Percentiles rank a stretch among this genome's conserved stretches.
These are phyloP conservation scores for Lynx canadensis DNA, from an alignment of 2,113 vertebrate species.

Conservation along the genomic window DNA sequence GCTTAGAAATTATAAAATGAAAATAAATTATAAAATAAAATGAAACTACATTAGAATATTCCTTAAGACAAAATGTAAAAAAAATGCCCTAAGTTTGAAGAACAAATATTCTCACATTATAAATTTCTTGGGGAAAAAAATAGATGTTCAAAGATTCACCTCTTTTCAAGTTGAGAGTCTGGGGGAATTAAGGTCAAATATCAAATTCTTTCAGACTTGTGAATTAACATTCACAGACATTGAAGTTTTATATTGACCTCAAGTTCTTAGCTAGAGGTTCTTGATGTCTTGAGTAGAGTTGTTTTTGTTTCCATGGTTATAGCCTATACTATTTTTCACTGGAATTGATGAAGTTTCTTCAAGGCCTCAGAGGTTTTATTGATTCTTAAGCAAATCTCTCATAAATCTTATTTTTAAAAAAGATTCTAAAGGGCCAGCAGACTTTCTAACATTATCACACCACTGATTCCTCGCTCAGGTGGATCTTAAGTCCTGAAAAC, in stretches of 20 bases:
- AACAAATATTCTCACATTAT: background rate
- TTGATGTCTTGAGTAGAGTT: background rate
- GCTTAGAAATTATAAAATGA: background rate
- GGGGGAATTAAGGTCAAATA: constrained; percentile 4
- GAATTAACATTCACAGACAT: background rate
- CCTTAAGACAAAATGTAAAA: background rate
- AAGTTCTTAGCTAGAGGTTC: background rate
- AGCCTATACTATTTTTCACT: background rate
- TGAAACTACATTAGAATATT: background rate
- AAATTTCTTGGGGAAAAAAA: background rate
- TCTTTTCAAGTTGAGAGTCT: background rate
- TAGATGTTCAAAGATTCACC: background rate
- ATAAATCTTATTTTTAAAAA: background rate
- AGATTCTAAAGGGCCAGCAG: background rate
- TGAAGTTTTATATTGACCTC: background rate
- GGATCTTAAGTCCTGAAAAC: background rate
- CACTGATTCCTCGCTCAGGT: background rate
- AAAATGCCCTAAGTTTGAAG: background rate
- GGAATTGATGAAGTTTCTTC: background rate
- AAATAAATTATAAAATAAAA: background rate
- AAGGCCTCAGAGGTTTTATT: background rate
- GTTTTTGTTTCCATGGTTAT: background rate
- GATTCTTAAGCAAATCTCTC: background rate
- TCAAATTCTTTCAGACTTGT: background rate
- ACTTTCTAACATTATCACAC: background rate